Evolutionary conservation across 2,888 invertebrate species (phyloP), one percentile per base, ranked within the genome.

Genomic region (Nomada ferruginata): DNA sequence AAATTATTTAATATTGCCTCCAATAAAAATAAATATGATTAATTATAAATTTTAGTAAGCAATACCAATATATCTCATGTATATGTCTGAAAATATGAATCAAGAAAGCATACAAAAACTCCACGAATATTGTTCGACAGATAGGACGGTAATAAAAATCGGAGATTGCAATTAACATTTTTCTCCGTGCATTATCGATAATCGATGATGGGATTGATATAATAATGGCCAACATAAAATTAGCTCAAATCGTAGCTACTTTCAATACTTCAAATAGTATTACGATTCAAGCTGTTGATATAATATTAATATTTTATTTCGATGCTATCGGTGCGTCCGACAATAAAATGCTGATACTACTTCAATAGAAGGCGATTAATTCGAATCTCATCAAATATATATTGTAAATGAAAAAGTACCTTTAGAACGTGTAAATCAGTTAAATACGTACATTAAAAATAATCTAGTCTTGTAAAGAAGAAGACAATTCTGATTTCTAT

Each of bases 151-250:
- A 36, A 36, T 36, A 36, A 36, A 53, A 75, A 71, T 57, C 11
- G 20, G 20, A 66, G 11, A 57, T 23, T 66, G 73, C 44, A 53
- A 69, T 71, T 60, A 79, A 75, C 76, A 75, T 66, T 79, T 79
- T 66, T 77, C 83, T 69, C 79, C 76, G 86, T 83, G 83, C 79
- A 86, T 75, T 63, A 60, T 61, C 59, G 59, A 64, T 59, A n/a
- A 18, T 72, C 53, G 57, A 69, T 53, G 61, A 75, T 47, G 77
- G 59, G 78, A 76, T 23, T 64, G 57, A 76, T 57, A 63, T 7
- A 23, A 13, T 42, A n/a, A 4, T 18, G 36, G 7, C 7, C 50
- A 50, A 50, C 50, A 7, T 50, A 47, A 47, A 47, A 47, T 15
- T 13, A 2, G 11, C 11, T 47, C 15, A 15, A 47, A 47, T 47